Base-by-base conservation (phyloP, 2,888 invertebrate genomes). In the Theretra japonica region DNA sequence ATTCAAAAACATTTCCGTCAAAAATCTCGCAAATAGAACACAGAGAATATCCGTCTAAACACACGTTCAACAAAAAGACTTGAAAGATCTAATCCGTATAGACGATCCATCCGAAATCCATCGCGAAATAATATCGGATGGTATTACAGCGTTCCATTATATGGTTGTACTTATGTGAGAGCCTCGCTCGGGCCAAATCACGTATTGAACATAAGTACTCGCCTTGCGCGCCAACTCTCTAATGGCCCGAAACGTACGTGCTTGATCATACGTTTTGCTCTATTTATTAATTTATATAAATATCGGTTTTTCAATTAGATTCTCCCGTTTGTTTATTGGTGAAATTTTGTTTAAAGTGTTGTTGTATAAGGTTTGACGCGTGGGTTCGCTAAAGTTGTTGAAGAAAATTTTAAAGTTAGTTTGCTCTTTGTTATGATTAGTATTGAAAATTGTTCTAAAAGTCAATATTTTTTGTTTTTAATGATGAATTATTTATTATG, bases 241-340 rank as follows among this genome's bases (percentile, higher is more conserved):
- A 89, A 89, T 87, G 86, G 85, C 79, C 76, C 73, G 78, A 75
- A 78, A 75, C 78, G 86, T 80, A 88, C 88, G 88, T 88, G 88
- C 82, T 82, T 74, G 74, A 80, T 81, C 79, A 80, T 79, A 72
- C 65, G 23, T 59, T 41, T 62, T 62, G 74, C 77, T 75, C 69
- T 23, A 69, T 21, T 48, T 69, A 72, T 69, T 69, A 72, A 69
- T 72, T 69, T 23, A 53, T 62, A 65, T 56, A 23, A 56, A 70
- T 65, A 65, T 65, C 41, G 48, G 23, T 11, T 65, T 65, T 65
- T 48, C 65, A 65, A 65, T 65, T 65, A 65, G 1, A 17, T 48
- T 65, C 23, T 1, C 41, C 19, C 30, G 62, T 8, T 21, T 41
- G 11, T 60, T 60, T 62, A 62, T 62, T n/a, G 21, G 1, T 5